Base-by-base conservation (phyloP, 2,797 vertebrate genomes). In the Betta splendens region DNA sequence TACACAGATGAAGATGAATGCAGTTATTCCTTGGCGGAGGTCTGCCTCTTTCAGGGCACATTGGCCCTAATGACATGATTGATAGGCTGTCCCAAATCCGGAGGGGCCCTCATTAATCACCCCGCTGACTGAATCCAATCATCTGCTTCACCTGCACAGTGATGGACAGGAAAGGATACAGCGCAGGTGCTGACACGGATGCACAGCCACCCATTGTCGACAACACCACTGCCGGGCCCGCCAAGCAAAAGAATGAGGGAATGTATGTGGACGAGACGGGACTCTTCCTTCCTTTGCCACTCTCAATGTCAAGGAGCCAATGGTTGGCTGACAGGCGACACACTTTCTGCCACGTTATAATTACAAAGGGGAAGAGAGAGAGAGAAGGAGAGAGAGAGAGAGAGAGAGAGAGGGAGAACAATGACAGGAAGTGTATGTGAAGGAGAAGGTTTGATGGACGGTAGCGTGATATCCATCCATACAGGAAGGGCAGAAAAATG, bases 1-100 rank as follows among this genome's bases (percentile, higher is more conserved):
- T 97, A 96, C 92, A 94, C 93, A 98, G 96, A 99, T 98, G 94
- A 99, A 98, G 96, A 99, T 99, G 95, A 98, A 99, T 99, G 96
- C 94, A 98, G 95, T 99, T 98, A 95, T 97, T 97, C 95, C 94
- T 95, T 94, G 94, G 93, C 93, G 94, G 95, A 95, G 94, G 95
- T 94, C 94, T 97, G 95, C 94, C 94, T 98, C 94, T 98, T 97
- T 94, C 96, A 95, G 95, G 95, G 94, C 94, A 95, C 95, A 96
- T 95, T 97, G 94, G 94, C 92, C 93, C 94, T 99, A 98, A 99
- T 99, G 95, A 98, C 95, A 96, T 99, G 97, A 99, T 99, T 98
- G 97, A 99, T 99, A 98, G 94, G 96, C 95, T 96, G 95, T 96
- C 96, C 95, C 93, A 93, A 94, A 97, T 97, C 94, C 90, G 85